Conservation (phyloP, 2,113 vertebrate genomes). For the Gymnobelideus leadbeateri region DNA sequence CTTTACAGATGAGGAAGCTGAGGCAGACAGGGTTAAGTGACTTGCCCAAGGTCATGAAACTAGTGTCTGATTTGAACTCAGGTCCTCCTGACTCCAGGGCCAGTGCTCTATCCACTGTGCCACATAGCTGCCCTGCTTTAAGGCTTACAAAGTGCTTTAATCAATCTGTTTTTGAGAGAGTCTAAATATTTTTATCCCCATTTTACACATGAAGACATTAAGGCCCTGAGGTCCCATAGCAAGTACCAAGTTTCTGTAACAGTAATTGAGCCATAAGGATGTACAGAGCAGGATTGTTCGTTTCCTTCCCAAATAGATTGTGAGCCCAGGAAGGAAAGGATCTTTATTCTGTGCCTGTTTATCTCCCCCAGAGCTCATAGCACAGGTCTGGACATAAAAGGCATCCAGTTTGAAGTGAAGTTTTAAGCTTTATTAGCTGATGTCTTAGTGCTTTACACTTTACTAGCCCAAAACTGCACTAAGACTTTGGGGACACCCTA, state of each 20-base stretch:
- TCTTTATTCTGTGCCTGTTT: background rate
- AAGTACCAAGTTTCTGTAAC: background rate
- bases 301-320: background rate
- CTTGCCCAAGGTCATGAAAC: background rate
- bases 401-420: background rate
- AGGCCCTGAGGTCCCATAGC: background rate
- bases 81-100: background rate
- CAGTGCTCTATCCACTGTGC: background rate
- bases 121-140: background rate
- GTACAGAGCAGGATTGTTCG: background rate
- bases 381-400: background rate
- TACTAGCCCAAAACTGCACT: background rate
- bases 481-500: background rate
- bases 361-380: background rate
- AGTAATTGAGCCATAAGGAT: background rate
- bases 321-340: background rate
- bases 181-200: background rate
- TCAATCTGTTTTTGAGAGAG: background rate
- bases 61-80: background rate
- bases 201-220: background rate
- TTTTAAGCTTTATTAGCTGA: background rate
- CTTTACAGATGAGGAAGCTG: background rate
- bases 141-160: background rate
- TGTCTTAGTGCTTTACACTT: background rate
- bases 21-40: background rate